phyloP scores from a whole-genome alignment of 2,888 invertebrate species.

The Agriopis leucophaearia region DNA sequence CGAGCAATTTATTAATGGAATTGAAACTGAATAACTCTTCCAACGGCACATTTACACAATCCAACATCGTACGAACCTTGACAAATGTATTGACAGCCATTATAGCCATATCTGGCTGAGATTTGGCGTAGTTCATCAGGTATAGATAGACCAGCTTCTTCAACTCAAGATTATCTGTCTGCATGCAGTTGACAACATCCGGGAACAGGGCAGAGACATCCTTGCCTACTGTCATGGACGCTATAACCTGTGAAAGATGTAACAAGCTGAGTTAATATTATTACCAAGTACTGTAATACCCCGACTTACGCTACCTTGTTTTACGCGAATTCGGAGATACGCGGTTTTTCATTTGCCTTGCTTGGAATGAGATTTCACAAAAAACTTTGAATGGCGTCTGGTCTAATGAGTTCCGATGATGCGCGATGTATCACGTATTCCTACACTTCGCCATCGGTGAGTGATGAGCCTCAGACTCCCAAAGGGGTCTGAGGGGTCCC shows the following conservation, averaged over 20 bases:
- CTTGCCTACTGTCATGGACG: slow-evolving; percentile 99
- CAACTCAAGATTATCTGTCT: slow-evolving; percentile 99
- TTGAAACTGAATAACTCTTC: slow-evolving; percentile 40
- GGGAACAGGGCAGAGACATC: slow-evolving; percentile 99
- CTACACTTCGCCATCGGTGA: too few species aligned
- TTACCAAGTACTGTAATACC: too few species aligned
- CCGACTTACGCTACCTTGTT: too few species aligned
- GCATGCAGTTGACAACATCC: slow-evolving; percentile 99
- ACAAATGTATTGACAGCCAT: slow-evolving; percentile 99
- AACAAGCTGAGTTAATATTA: background rate
- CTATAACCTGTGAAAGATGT: slow-evolving; percentile 94
- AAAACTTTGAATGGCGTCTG: too few species aligned
- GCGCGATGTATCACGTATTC: too few species aligned
- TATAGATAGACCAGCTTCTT: slow-evolving; percentile 99
- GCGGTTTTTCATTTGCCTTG: too few species aligned
- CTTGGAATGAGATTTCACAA: too few species aligned
- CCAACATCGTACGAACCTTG: slow-evolving; percentile 89
- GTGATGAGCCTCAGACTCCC: too few species aligned
- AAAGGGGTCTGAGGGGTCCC: too few species aligned
- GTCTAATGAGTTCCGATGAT: too few species aligned
- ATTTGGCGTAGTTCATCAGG: slow-evolving; percentile 99
- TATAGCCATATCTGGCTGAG: slow-evolving; percentile 99
- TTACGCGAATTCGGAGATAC: too few species aligned
- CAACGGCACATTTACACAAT: background rate
- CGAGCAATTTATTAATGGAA: background rate